phyloP scores from a whole-genome alignment of 2,113 vertebrate genomes.

The Ellobius talpinus region DNA sequence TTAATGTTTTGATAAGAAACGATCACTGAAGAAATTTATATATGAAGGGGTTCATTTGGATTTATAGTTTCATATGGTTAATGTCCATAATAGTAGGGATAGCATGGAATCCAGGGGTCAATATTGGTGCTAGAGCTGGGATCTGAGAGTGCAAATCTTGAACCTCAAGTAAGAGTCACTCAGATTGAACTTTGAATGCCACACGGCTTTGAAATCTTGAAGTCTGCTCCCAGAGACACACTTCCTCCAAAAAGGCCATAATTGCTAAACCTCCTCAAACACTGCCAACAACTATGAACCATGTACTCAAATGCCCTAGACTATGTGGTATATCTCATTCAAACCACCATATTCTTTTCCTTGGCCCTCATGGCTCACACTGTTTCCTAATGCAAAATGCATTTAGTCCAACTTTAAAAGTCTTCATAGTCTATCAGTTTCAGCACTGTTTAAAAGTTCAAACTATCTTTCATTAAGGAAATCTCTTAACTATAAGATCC shows the following conservation, averaged over 20 bases:
- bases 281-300: background rate
- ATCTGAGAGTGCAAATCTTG: background rate
- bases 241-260: background rate
- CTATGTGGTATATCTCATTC: background rate
- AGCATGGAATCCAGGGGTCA: background rate
- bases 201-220: background rate
- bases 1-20: background rate
- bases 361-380: background rate
- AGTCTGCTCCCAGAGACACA: background rate
- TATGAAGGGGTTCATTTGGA: background rate
- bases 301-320: background rate
- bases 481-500: background rate
- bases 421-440: background rate
- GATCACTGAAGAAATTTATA: background rate
- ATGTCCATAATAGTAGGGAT: background rate
- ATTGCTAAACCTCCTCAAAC: background rate
- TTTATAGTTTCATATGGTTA: background rate
- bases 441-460: background rate
- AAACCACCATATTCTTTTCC: background rate
- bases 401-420: background rate
- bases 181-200: background rate
- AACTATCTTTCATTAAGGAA: background rate
- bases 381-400: background rate
- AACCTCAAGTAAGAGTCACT: background rate
- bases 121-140: background rate